Base-by-base conservation (phyloP, 2,797 vertebrate genomes). In the Anabas testudineus region DNA sequence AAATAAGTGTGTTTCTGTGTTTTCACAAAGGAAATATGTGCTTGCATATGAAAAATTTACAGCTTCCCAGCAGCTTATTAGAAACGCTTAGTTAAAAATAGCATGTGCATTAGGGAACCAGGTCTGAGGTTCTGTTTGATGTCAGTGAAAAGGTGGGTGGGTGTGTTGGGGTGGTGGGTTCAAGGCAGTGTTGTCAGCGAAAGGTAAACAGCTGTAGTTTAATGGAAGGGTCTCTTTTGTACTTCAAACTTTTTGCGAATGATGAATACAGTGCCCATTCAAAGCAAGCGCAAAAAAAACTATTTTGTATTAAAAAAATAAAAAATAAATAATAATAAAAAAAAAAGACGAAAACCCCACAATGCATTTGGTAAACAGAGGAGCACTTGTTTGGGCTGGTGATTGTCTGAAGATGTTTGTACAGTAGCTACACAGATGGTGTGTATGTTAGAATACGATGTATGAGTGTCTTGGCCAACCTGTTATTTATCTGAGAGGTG, bases 1-100 rank as follows among this genome's bases (percentile, higher is more conserved):
- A 93, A 94, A 95, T 94, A 94, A 94, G 93, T 92, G 93, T 94
- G 91, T 95, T 95, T 94, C 91, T 91, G 91, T 95, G 93, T 94
- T 94, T 95, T 92, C 93, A 93, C 93, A 94, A 92, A 93, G 90
- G 92, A 89, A 92, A 93, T 90, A 94, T 91, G 89, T 94, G 92
- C 93, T 93, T 92, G 92, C 87, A 87, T 93, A 94, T 95, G 93
- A 95, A 94, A 95, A 93, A 95, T 94, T 87, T 91, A 94, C 92
- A 90, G 91, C 91, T 92, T 94, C 89, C 90, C 91, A 91, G 92
- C 90, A 93, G 92, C 93, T 94, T 94, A 95, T 95, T 95, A 94
- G 93, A 91, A 94, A 91, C 91, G 84, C 93, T 94, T 94, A 92
- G 91, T 94, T 94, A 94, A 94, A 95, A 95, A 95, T 95, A 94